Evolutionary conservation across 2,888 invertebrate species (phyloP), one percentile per base, ranked within the genome.

Genomic region (Meloe dianella): DNA sequence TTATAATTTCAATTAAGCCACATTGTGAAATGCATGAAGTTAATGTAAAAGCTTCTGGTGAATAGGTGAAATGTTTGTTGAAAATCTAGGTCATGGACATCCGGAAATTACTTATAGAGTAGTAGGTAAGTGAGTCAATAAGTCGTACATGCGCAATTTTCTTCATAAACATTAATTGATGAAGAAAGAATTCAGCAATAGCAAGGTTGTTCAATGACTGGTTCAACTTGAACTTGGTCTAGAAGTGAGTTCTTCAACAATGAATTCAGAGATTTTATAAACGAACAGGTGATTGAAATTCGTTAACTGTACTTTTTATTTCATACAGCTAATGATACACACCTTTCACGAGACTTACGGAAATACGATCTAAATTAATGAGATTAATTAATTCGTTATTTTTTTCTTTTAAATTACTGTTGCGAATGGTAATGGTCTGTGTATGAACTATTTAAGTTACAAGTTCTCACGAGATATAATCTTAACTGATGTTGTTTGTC

Each of bases 41-140:
- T 35, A 3, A 22, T 7, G 22, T n/a, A 27, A 41, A 29, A 24
- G 22, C 24, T 22, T 47, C 29, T 41, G 12, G 14, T 29, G 29
- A 6, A n/a, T 51, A 14, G 60, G 63, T 57, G 51, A 58, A 64
- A 61, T 38, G 35, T 9, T 20, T 17, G 67, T n/a, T 64, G 66
- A 66, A 67, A 65, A 65, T 74, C 69, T 75, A 75, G 79, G 79
- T 77, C 79, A 78, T 63, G 79, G 77, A 72, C 78, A 76, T 72
- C 73, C 79, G 78, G 80, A 79, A 79, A 74, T 74, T 66, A 61
- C 67, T 72, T 72, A 38, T 17, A 29, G 60, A 22, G 2, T 60
- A 77, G 74, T 80, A 73, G 79, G 80, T 81, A 74, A 81, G 80
- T 81, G 79, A 80, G 79, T 73, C 78, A 79, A 76, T 76, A 70